A percentile compares a stretch with the other conserved stretches of the same genome.
These are phyloP conservation scores for Trypoxylon attenuatum DNA, from an alignment of 2,888 invertebrate species.

Conservation along the genomic window DNA sequence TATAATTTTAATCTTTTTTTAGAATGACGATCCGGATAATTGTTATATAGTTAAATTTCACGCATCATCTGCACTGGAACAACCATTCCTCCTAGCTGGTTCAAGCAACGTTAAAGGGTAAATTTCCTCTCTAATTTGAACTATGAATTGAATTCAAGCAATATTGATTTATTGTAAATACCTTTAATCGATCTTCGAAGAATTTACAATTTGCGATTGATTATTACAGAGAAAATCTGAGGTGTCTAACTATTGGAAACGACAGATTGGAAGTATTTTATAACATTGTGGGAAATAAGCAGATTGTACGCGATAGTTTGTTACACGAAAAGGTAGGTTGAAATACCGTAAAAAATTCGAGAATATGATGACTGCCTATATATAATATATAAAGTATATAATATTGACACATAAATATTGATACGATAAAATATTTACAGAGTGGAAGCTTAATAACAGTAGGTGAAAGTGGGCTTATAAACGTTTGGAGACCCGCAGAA, in stretches of 20 bases:
- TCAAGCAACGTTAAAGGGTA: slow-evolving; percentile 80
- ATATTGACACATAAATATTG: background rate
- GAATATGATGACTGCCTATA: background rate
- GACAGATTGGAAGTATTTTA: slow-evolving; percentile 77
- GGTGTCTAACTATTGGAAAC: slow-evolving; percentile 75
- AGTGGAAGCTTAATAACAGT: slow-evolving; percentile 81
- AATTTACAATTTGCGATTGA: slow-evolving; percentile 53
- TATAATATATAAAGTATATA: background rate
- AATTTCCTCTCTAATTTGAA: slow-evolving; percentile 27
- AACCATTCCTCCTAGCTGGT: slow-evolving; percentile 80
- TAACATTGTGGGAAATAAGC: slow-evolving; percentile 80
- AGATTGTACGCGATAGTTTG: slow-evolving; percentile 83
- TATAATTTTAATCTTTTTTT: slow-evolving; percentile 29
- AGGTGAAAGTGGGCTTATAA: slow-evolving; percentile 83
- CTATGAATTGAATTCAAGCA: background rate
- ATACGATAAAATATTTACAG: slow-evolving; percentile 72
- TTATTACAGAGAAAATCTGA: slow-evolving; percentile 72
- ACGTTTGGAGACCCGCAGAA: slow-evolving; percentile 78
- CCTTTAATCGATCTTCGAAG: background rate
- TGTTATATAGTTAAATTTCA: slow-evolving; percentile 82
- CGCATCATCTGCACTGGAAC: slow-evolving; percentile 72
- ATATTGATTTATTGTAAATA: background rate
- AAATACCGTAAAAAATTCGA: background rate
- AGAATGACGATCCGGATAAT: slow-evolving; percentile 79
- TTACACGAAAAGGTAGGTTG: slow-evolving; percentile 78